Evolutionary conservation across 1,140 invertebrate species (phyloP).

Genomic region (Drosophila nannoptera): DNA sequence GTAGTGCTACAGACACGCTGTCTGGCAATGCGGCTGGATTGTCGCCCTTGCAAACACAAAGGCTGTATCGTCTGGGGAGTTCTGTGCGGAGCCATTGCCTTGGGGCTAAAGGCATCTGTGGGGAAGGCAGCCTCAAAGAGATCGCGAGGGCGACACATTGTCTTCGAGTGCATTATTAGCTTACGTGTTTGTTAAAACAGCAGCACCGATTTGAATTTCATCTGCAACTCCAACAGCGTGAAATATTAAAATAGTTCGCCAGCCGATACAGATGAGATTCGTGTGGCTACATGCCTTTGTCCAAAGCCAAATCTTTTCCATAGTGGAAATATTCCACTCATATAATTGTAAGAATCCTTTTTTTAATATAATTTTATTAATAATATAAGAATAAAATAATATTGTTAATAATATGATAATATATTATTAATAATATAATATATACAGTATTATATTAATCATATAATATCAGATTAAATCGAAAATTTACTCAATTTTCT

Average conservation of each 20-base stretch:
- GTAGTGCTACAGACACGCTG: slow-evolving; percentile 65
- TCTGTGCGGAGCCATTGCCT: slow-evolving; percentile 17
- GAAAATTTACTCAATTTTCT: too few species aligned
- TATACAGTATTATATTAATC: too few species aligned
- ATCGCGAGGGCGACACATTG: slow-evolving; percentile 62
- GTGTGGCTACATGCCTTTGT: slow-evolving; percentile 50
- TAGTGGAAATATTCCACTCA: neutral
- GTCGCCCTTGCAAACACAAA: slow-evolving; percentile 43
- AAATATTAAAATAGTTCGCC: slow-evolving; percentile 73
- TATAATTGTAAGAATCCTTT: too few species aligned
- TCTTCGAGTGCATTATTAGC: slow-evolving; percentile 69
- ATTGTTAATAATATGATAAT: too few species aligned
- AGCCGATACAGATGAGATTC: slow-evolving; percentile 21
- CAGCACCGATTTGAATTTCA: slow-evolving; percentile 64
- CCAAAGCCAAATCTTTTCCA: slow-evolving; percentile 9
- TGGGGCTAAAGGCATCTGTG: slow-evolving; percentile 47
- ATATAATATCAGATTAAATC: too few species aligned
- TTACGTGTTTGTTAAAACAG: slow-evolving; percentile 67
- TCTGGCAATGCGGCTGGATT: slow-evolving; percentile 64
- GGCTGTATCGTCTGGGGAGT: slow-evolving; percentile 37
- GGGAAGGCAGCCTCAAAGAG: slow-evolving; percentile 12
- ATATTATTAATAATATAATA: too few species aligned
- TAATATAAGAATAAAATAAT: too few species aligned
- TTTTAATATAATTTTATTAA: too few species aligned
- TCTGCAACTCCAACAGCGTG: slow-evolving; percentile 13